Percentiles rank a stretch among this genome's conserved stretches.
These are phyloP conservation scores for Notospermus geniculatus DNA, from an alignment of 1,140 invertebrate species.

Conservation along the genomic window DNA sequence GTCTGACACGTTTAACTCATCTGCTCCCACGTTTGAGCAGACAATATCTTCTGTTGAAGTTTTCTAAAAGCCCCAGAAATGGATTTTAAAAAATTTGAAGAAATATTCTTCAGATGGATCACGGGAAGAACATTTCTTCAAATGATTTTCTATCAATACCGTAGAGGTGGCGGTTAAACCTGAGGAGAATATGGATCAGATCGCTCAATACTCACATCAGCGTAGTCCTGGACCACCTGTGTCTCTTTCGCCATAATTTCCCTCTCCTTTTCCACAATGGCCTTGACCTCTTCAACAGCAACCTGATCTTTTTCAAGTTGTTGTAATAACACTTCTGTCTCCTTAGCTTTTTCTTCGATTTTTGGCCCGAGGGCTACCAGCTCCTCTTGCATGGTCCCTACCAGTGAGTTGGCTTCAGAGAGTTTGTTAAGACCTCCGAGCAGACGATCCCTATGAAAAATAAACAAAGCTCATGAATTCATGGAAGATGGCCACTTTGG, in stretches of 20 bases:
- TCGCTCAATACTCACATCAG: constrained; percentile 47
- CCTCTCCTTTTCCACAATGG: constrained; percentile 52
- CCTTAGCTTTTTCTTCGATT: constrained; percentile 52
- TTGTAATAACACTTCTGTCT: constrained; percentile 46
- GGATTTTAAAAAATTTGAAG: too few species aligned
- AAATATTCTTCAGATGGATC: too few species aligned
- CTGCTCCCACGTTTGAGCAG: too few species aligned
- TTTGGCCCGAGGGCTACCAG: constrained; percentile 44
- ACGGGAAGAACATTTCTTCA: too few species aligned
- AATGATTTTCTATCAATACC: too few species aligned
- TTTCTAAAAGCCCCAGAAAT: too few species aligned
- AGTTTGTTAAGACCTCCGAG: constrained; percentile 46
- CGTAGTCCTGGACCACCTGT: constrained; percentile 53
- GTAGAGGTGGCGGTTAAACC: too few species aligned
- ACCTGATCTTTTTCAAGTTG: constrained; percentile 51
- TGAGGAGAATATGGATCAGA: too few species aligned
- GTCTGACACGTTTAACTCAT: too few species aligned
- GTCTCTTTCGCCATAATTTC: constrained; percentile 52
- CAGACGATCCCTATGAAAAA: constrained; percentile 39
- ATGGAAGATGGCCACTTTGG: too few species aligned
- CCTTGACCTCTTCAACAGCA: constrained; percentile 50
- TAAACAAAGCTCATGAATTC: too few species aligned
- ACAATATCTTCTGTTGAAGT: too few species aligned
- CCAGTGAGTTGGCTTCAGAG: constrained; percentile 49
- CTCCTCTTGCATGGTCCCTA: constrained; percentile 53